Percentiles rank a stretch among this genome's conserved stretches.
phyloP scores from a whole-genome alignment of 2,113 vertebrate genomes.

The Odobenus rosmarus region DNA sequence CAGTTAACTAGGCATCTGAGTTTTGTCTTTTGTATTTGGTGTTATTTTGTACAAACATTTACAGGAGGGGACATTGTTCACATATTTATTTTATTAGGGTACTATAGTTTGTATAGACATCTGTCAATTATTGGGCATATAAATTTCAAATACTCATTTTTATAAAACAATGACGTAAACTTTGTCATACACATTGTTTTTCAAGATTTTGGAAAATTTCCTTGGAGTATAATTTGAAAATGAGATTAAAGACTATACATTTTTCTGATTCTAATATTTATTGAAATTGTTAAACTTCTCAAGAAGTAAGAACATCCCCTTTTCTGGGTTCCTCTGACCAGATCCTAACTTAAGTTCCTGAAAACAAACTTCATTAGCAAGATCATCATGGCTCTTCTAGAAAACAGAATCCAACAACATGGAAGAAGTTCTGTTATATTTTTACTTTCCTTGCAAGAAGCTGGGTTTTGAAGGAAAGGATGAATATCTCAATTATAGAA shows the following conservation, averaged over 20 bases:
- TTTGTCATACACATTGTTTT: slow-evolving; percentile 33
- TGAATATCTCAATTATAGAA: slow-evolving; percentile 83
- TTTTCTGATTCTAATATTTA: slow-evolving; percentile 69
- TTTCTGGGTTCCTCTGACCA: slow-evolving; percentile 57
- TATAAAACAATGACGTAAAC: slow-evolving; percentile 16
- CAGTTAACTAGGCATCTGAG: neutral
- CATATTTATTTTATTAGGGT: slow-evolving; percentile 56
- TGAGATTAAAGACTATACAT: slow-evolving; percentile 47
- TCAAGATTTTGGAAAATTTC: slow-evolving; percentile 48
- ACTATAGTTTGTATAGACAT: slow-evolving; percentile 38
- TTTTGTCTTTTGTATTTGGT: slow-evolving; percentile 38
- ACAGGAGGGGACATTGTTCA: neutral
- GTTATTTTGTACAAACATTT: slow-evolving; percentile 36
- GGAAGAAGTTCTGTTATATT: slow-evolving; percentile 5
- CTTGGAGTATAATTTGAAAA: slow-evolving; percentile 52
- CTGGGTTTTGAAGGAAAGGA: slow-evolving; percentile 60
- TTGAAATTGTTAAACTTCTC: slow-evolving; percentile 61
- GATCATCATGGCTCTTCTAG: slow-evolving; percentile 14
- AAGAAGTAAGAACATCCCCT: slow-evolving; percentile 54
- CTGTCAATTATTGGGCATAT: slow-evolving; percentile 22
- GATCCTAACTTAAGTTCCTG: slow-evolving; percentile 65
- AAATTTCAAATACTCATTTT: neutral
- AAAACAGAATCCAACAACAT: slow-evolving; percentile 51
- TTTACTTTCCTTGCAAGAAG: slow-evolving; percentile 65
- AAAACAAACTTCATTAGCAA: slow-evolving; percentile 65